A percentile compares a stretch with the other conserved stretches of the same genome.
phyloP scores from a whole-genome alignment of 1,140 invertebrate genomes.

The Drosophila parabipectinata region DNA sequence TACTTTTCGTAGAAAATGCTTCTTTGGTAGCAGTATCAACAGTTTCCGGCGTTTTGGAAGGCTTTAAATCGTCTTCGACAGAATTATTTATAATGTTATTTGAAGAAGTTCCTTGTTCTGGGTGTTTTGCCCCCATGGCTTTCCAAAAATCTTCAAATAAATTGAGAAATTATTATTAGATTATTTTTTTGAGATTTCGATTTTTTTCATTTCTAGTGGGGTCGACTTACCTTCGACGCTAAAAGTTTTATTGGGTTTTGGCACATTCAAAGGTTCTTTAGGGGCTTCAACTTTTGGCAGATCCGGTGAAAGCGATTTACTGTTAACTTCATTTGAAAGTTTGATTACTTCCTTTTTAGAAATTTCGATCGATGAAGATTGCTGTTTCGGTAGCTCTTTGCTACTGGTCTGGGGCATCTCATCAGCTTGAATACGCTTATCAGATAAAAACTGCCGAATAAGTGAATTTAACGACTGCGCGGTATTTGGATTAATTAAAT shows the following conservation, averaged over 20 bases:
- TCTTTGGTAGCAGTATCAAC: no score
- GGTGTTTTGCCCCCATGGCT: no score
- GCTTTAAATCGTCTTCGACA: no score
- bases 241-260: background rate
- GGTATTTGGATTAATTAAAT: slow-evolving; percentile 29
- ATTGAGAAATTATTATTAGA: no score
- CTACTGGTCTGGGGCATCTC: background rate
- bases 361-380: background rate
- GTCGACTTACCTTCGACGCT: background rate
- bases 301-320: background rate
- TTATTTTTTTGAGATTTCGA: no score
- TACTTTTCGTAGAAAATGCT: no score
- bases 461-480: slow-evolving; percentile 36
- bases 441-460: slow-evolving; percentile 23
- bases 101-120: no score
- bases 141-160: no score
- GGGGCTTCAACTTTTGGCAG: background rate
- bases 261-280: background rate
- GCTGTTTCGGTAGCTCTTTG: background rate
- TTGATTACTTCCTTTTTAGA: background rate
- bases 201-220: no score
- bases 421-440: background rate
- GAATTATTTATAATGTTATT: no score
- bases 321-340: background rate
- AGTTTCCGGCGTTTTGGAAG: no score